Conservation (phyloP, 2,797 vertebrate genomes). For the Enteromius viviparus region DNA sequence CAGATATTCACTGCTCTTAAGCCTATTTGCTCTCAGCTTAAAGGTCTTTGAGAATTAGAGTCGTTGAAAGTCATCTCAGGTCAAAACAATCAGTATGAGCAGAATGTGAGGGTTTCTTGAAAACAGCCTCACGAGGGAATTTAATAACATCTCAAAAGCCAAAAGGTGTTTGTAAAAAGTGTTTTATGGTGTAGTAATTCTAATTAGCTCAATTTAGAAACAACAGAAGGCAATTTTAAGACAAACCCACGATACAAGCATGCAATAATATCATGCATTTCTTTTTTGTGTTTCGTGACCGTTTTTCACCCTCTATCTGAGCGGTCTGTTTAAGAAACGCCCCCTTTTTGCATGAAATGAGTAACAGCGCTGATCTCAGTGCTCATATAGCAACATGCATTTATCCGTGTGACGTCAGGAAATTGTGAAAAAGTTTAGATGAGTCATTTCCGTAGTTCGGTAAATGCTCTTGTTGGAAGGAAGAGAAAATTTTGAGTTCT, state of each 20-base stretch:
- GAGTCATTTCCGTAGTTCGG: slow-evolving; percentile 23
- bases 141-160: background rate
- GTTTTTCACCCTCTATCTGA: background rate
- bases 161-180: background rate
- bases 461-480: slow-evolving; percentile 4
- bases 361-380: background rate
- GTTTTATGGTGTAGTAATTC: background rate
- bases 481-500: background rate
- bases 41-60: slow-evolving; percentile 23
- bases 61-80: background rate
- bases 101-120: background rate
- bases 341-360: slow-evolving; percentile 1
- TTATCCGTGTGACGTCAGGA: slow-evolving; percentile 5
- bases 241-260: background rate
- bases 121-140: background rate
- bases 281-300: background rate
- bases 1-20: slow-evolving; percentile 22
- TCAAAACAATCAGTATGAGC: background rate
- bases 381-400: background rate
- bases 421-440: slow-evolving; percentile 24
- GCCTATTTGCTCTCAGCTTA: slow-evolving; percentile 28
- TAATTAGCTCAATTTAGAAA: background rate
- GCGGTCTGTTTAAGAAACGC: background rate
- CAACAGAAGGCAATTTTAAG: background rate
- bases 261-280: background rate